Conservation (phyloP, 2,797 vertebrate genomes). For the Macropodus opercularis region DNA sequence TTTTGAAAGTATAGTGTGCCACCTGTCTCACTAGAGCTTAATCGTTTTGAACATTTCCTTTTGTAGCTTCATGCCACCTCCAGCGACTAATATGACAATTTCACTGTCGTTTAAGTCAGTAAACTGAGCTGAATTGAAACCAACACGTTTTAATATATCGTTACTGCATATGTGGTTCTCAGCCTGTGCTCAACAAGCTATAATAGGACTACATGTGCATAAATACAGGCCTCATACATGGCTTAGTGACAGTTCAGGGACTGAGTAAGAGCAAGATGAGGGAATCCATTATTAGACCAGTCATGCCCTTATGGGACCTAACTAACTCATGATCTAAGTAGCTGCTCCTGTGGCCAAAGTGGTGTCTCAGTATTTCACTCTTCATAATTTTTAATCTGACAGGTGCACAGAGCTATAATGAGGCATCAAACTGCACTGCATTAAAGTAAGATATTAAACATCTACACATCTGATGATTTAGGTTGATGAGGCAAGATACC, state of each 20-base stretch:
- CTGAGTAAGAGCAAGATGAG: constrained; percentile 32
- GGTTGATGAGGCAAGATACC: no score
- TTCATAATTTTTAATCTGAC: constrained; percentile 51
- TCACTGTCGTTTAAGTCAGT: no score
- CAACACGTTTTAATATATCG: no score
- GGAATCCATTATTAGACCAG: constrained; percentile 58
- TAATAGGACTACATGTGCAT: constrained; percentile 34
- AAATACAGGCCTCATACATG: constrained; percentile 30
- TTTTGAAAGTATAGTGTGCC: constrained; percentile 17
- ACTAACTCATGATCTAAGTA: constrained; percentile 27
- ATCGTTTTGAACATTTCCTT: constrained; percentile 10
- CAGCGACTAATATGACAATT: constrained; percentile 12
- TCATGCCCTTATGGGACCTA: constrained; percentile 55
- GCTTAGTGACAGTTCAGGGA: constrained; percentile 35
- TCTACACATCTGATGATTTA: no score
- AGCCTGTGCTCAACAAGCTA: no score
- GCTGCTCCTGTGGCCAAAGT: constrained; percentile 37
- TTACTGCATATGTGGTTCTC: no score
- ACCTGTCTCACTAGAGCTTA: constrained; percentile 29
- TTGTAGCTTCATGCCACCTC: constrained; percentile 3
- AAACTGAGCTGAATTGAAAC: no score
- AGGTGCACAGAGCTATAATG: constrained; percentile 44
- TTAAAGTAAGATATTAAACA: no score
- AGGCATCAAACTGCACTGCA: no score
- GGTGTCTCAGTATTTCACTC: constrained; percentile 41